Conservation (phyloP, 2,797 vertebrate genomes). For the Lepus oiostolus region DNA sequence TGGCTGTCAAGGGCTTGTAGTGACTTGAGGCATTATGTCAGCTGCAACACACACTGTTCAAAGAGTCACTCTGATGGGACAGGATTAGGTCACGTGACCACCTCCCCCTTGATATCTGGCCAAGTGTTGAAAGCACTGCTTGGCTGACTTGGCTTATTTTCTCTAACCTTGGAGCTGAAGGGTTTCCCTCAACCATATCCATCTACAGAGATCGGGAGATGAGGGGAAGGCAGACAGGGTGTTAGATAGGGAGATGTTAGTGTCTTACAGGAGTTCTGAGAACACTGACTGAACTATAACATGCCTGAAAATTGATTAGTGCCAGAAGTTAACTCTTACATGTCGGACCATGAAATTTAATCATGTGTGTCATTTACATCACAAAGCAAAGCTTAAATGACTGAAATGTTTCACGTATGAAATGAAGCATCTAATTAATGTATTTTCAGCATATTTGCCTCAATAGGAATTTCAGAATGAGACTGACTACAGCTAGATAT, state of each 20-base stretch:
- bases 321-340: not conserved
- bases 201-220: not conserved
- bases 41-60: not conserved
- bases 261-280: not conserved
- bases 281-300: not conserved
- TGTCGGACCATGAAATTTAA: not conserved
- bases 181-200: not conserved
- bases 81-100: not conserved
- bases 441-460: not conserved
- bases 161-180: not conserved
- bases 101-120: not conserved
- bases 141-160: not conserved
- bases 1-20: not conserved
- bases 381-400: not conserved
- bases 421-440: not conserved
- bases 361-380: not conserved
- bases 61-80: not conserved
- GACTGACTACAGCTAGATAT: not conserved
- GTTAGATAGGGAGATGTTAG: not conserved
- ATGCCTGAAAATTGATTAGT: not conserved
- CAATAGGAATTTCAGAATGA: not conserved
- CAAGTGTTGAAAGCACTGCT: not conserved
- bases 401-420: not conserved
- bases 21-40: not conserved
- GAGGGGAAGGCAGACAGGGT: not conserved